Percentiles rank a stretch among this genome's conserved stretches.
phyloP scores from a whole-genome alignment of 2,888 invertebrate species.

The Tridacna gigas region DNA sequence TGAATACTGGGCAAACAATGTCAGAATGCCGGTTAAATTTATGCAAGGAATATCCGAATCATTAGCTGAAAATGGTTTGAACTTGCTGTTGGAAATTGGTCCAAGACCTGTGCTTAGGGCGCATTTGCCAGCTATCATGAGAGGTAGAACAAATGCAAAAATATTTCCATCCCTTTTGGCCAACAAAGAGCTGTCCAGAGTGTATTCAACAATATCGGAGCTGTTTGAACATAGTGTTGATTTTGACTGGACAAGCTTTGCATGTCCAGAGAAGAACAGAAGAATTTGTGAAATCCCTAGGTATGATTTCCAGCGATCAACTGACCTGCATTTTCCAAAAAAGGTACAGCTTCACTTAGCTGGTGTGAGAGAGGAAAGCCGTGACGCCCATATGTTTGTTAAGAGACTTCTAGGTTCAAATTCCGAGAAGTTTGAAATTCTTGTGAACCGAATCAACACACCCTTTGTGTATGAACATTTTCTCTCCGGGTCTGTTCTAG shows the following conservation, averaged over 20 bases:
- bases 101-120: slow-evolving; percentile 68
- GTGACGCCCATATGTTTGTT: slow-evolving; percentile 35
- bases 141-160: too few relatives aligned
- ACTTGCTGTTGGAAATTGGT: slow-evolving; percentile 76
- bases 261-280: too few relatives aligned
- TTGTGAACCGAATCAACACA: slow-evolving; percentile 44
- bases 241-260: background rate
- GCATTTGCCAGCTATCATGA: slow-evolving; percentile 33
- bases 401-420: background rate
- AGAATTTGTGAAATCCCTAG: slow-evolving; percentile 56
- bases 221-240: background rate
- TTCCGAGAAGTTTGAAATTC: slow-evolving; percentile 12
- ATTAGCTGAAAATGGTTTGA: slow-evolving; percentile 33
- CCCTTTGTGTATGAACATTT: slow-evolving; percentile 67
- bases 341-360: background rate
- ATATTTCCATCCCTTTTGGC: background rate
- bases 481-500: slow-evolving; percentile 45
- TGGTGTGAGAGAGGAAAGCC: background rate
- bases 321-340: slow-evolving; percentile 16
- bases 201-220: background rate
- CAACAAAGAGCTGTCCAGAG: background rate
- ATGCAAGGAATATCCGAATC: slow-evolving; percentile 60
- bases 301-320: slow-evolving; percentile 63
- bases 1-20: slow-evolving; percentile 75
- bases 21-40: slow-evolving; percentile 72